phyloP scores from a whole-genome alignment of 2,797 vertebrate species.

The Anguilla anguilla region DNA sequence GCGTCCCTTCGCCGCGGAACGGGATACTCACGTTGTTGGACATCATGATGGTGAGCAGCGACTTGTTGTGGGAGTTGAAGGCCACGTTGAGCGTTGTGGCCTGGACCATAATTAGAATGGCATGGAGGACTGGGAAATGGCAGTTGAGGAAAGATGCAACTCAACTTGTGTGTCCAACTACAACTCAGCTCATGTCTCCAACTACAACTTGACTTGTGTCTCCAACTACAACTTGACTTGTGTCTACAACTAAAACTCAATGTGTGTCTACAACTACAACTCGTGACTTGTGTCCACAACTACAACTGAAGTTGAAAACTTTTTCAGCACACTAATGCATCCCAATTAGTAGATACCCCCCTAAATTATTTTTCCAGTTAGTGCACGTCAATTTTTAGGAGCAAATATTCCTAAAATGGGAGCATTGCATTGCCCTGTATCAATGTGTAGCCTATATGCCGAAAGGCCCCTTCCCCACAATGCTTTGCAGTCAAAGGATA shows the following conservation, averaged over 20 bases:
- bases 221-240: not conserved
- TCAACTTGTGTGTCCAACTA: not conserved
- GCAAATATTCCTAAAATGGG: too few relatives aligned
- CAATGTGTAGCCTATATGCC: not conserved
- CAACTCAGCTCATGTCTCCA: not conserved
- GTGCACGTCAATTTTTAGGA: not conserved
- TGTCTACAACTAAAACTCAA: not conserved
- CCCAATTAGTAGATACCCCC: too few relatives aligned
- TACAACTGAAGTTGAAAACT: too few relatives aligned
- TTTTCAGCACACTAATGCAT: too few relatives aligned
- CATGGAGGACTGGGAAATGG: conserved; percentile 84
- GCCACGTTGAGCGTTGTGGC: conserved; percentile 96
- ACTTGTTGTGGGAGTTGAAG: conserved; percentile 98
- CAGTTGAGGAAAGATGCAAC: conserved; percentile 60
- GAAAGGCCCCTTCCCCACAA: not conserved
- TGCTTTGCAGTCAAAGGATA: conserved; percentile 78
- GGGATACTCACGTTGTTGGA: conserved; percentile 91
- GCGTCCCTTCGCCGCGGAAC: not conserved
- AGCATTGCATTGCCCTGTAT: not conserved
- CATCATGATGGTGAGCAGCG: conserved; percentile 98
- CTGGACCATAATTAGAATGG: conserved; percentile 97
- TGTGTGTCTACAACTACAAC: too few relatives aligned
- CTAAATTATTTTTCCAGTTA: too few relatives aligned
- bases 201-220: not conserved
- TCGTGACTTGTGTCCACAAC: not conserved